Evolutionary conservation across 1,140 invertebrate genomes (phyloP).

Genomic region (Heliconius hermathena): DNA sequence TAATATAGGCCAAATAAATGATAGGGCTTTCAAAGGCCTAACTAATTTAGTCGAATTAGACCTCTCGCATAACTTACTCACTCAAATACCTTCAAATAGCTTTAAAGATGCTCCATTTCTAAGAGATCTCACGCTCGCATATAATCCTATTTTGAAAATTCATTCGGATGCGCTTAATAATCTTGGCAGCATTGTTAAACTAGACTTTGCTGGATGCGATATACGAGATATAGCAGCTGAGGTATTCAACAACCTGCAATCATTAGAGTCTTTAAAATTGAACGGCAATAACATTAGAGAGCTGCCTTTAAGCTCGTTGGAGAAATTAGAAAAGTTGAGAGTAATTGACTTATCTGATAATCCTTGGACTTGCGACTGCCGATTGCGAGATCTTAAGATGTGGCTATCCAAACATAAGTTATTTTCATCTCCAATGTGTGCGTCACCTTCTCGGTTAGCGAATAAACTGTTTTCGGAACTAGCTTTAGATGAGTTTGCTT

Average conservation of each 20-base stretch:
- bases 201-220: slow-evolving; percentile 92
- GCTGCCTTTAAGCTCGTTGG: slow-evolving; percentile 87
- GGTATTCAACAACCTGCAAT: slow-evolving; percentile 89
- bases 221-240: slow-evolving; percentile 88
- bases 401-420: slow-evolving; percentile 93
- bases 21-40: slow-evolving; percentile 89
- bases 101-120: slow-evolving; percentile 90
- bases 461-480: slow-evolving; percentile 89
- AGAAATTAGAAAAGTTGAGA: slow-evolving; percentile 87
- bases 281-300: slow-evolving; percentile 91
- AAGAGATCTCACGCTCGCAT: slow-evolving; percentile 88
- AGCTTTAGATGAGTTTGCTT: slow-evolving; percentile 92
- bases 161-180: slow-evolving; percentile 88
- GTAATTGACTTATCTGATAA: slow-evolving; percentile 95
- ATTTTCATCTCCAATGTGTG: slow-evolving; percentile 89
- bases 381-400: slow-evolving; percentile 89
- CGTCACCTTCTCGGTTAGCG: slow-evolving; percentile 85
- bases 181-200: slow-evolving; percentile 89
- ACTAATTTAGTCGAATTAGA: slow-evolving; percentile 95
- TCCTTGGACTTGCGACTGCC: slow-evolving; percentile 95
- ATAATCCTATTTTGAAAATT: slow-evolving; percentile 92
- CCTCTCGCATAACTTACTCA: slow-evolving; percentile 91
- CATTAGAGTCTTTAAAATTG: slow-evolving; percentile 90
- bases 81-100: slow-evolving; percentile 88
- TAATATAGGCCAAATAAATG: slow-evolving; percentile 92